Evolutionary conservation across 1,140 invertebrate species (phyloP).

Genomic region (Drosophila suzukii): DNA sequence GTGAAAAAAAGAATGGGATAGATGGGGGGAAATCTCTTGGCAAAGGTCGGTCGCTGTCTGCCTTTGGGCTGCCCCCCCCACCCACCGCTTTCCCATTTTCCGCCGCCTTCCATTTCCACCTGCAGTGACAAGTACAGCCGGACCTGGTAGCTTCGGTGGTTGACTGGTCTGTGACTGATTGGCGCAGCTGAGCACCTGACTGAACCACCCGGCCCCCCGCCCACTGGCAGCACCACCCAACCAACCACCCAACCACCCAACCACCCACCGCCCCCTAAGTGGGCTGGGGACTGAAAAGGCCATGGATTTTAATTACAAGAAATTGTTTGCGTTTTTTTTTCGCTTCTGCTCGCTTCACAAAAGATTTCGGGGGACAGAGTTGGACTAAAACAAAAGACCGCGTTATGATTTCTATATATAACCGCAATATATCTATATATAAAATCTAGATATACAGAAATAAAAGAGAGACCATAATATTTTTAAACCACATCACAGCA

Average conservation of each 20-base stretch:
- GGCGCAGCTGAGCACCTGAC: constrained; percentile 79
- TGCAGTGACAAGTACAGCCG: constrained; percentile 73
- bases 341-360: constrained; percentile 19
- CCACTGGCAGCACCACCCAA: neutral
- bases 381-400: constrained; percentile 49
- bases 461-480: too few species aligned
- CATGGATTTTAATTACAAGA: constrained; percentile 82
- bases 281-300: constrained; percentile 64
- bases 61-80: constrained; percentile 43
- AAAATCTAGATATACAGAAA: neutral
- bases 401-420: constrained; percentile 30
- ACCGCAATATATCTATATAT: neutral
- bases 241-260: neutral
- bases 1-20: constrained; percentile 39
- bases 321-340: constrained; percentile 73
- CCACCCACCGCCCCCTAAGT: constrained; percentile 12
- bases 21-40: constrained; percentile 27
- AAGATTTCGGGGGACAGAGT: constrained; percentile 31
- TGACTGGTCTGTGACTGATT: constrained; percentile 79
- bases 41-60: constrained; percentile 37
- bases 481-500: too few species aligned
- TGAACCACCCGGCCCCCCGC: constrained; percentile 43
- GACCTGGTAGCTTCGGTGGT: constrained; percentile 58
- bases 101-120: constrained; percentile 30
- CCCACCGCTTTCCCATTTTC: constrained; percentile 7